Base-by-base conservation (phyloP, 2,113 vertebrate species). In the Oophaga pumilio region DNA sequence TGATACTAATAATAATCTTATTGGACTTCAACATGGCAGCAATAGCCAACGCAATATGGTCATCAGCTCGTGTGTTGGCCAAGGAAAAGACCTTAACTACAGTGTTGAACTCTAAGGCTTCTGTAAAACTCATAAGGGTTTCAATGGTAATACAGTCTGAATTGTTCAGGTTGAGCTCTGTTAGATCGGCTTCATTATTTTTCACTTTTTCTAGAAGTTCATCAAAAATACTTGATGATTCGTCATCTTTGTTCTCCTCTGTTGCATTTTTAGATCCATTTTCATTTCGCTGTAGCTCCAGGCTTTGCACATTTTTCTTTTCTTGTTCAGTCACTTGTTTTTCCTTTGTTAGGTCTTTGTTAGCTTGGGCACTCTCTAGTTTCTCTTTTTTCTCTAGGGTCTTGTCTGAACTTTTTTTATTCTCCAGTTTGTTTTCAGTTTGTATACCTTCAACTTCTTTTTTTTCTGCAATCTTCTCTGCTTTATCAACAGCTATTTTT, bases 81-180 rank as follows among this genome's bases (percentile, higher is more conserved):
- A 99, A 85, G 1, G 97, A 97, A 0, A 99, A 97, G 1, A 91
- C 92, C 90, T 95, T 97, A 33, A 98, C 92, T 22, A 95, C 91
- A 0, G 95, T 96, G 94, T 99, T 99, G 91, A 95, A 95, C 90
- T 95, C 95, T 91, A 99, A 91, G 0, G 96, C 97, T 89, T 97
- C 97, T 0, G 98, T 94, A 81, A 99, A 99, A 84, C 96, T 96
- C 26, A 99, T 97, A 87, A 99, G 91, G 6, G 97, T 98, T 90
- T 98, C 98, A 0, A 93, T 95, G 86, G 95, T 99, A 92, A 99
- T 99, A 85, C 97, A 97, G 90, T 99, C 98, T 0, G 97, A 98
- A 94, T 99, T 99, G 95, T 99, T 99, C 71, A 99, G 95, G 0
- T 97, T 99, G 89, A 99, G 95, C 79, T 99, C 98, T 0, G 90